Conservation (phyloP, 2,797 vertebrate species). For the Decapterus maruadsi region DNA sequence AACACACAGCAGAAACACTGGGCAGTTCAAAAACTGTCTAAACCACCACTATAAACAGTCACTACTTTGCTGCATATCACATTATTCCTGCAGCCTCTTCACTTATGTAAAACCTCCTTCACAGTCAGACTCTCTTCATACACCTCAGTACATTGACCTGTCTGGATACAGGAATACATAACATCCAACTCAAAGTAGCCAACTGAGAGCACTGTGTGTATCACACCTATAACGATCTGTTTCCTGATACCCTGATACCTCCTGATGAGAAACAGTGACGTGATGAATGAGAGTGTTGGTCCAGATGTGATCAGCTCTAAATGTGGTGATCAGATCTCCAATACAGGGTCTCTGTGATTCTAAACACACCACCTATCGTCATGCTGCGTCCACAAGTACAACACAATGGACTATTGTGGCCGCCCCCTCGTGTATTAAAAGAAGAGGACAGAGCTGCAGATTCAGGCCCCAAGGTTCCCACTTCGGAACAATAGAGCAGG, state of each 20-base stretch:
- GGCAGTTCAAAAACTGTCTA: neutral
- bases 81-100: constrained; percentile 35
- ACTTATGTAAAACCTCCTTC: constrained; percentile 64
- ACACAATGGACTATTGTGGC: no score
- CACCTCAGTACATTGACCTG: constrained; percentile 53
- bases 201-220: neutral
- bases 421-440: no score
- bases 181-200: constrained; percentile 16
- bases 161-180: constrained; percentile 53
- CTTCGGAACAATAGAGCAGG: no score
- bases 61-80: constrained; percentile 25
- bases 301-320: no score
- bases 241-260: neutral
- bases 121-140: constrained; percentile 59
- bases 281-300: no score
- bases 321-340: no score
- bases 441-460: no score
- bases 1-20: neutral
- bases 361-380: no score
- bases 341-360: no score
- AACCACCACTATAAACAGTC: neutral
- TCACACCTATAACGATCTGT: neutral
- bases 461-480: no score
- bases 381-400: no score
- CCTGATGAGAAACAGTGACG: neutral